Evolutionary conservation across 2,888 invertebrate genomes (phyloP), one percentile per base, ranked within the genome.

Genomic region (Adelognathus sp.): DNA sequence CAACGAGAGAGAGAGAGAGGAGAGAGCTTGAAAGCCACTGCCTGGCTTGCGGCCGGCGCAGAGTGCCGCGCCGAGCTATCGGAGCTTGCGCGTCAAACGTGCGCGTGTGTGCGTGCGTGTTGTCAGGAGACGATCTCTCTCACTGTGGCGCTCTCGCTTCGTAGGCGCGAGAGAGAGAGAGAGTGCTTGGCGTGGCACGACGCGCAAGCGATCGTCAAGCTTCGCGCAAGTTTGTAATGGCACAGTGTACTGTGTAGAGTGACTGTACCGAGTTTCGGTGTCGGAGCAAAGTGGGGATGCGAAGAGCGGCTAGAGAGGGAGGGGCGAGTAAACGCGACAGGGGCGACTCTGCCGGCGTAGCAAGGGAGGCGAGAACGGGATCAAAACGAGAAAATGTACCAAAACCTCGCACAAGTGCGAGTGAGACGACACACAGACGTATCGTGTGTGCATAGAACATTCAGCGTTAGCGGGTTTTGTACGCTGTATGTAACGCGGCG

Each of bases 131-230:
- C 2, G 36, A 9, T 36, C 36, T 36, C 36, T 36, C 36, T n/a
- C n/a, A n/a, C n/a, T n/a, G n/a, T n/a, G n/a, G n/a, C n/a, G 36
- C 36, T 36, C 46, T 6, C 2, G 18, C 21, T 3, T 21, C 46
- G 18, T 7, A 78, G 81, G 83, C 24, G 11, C 77, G 84, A 76
- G 76, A 66, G 67, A 77, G 76, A 76, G 81, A 74, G 70, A 79
- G 76, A 56, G 56, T 61, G 73, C 58, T 63, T 46, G 69, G 52
- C 58, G 67, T 24, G 70, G 31, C 60, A 66, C 41, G 27, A 29
- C 66, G 78, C 79, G 79, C 73, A 75, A 36, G 52, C 27, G 36
- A 36, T 36, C 56, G 14, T 21, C 24, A 31, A 44, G 61, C 61
- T 63, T 18, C 16, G 63, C 63, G 63, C 63, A 63, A 63, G 31